These are phyloP conservation scores for Tragulus kanchil DNA, from an alignment of 2,113 vertebrate genomes.

Conservation along the genomic window DNA sequence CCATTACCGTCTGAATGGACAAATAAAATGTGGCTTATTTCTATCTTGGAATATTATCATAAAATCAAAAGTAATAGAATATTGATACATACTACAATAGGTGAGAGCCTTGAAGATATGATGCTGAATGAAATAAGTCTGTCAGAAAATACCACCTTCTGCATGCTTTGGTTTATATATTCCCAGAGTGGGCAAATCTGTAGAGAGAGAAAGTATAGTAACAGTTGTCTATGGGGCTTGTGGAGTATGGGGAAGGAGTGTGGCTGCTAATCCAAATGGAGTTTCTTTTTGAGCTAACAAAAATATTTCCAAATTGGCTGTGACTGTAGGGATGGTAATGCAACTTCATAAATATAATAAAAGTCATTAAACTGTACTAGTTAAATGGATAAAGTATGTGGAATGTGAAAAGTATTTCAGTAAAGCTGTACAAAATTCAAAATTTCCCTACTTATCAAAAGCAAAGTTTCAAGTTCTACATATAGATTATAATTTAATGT, in stretches of 20 bases:
- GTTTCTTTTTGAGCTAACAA: not conserved
- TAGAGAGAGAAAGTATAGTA: not conserved
- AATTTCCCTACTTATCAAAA: not conserved
- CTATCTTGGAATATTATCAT: not conserved
- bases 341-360: not conserved
- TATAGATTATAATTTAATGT: not conserved
- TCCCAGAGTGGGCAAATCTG: no score
- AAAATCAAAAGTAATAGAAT: not conserved
- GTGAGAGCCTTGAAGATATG: no score
- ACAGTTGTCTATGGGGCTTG: not conserved
- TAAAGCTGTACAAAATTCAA: not conserved
- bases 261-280: not conserved
- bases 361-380: not conserved
- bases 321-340: not conserved
- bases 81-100: not conserved
- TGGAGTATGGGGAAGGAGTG: not conserved
- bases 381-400: not conserved
- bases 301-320: not conserved
- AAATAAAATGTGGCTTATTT: not conserved
- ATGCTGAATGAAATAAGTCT: no score
- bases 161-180: no score
- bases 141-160: no score
- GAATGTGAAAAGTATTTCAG: not conserved
- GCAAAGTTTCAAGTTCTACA: not conserved
- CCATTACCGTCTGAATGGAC: not conserved